A percentile compares a stretch with the other conserved stretches of the same genome.
These are phyloP conservation scores for Mesorhabditis spiculigera DNA, from an alignment of 2,888 invertebrate genomes.

Conservation along the genomic window DNA sequence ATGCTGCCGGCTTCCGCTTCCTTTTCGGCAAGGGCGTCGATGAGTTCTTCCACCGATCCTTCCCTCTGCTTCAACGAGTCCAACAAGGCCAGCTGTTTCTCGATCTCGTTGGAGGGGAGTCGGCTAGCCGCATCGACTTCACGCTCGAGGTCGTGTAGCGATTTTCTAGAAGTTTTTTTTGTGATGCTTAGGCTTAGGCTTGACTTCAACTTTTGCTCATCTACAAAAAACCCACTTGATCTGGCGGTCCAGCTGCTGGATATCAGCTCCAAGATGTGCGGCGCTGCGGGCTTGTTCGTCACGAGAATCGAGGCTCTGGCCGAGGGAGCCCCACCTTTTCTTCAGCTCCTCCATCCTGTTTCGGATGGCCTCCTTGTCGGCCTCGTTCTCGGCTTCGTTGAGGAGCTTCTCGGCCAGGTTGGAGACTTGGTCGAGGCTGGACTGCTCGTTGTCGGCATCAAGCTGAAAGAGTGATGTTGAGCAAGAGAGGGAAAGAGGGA, in stretches of 20 bases:
- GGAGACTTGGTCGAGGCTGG: conserved; percentile 79
- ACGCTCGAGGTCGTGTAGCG: conserved; percentile 31
- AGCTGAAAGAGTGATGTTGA: conserved; percentile 66
- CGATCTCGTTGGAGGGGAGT: conserved; percentile 23
- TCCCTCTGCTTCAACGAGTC: conserved; percentile 14
- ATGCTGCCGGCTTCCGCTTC: conserved; percentile 13
- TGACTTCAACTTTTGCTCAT: no score
- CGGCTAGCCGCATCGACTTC: conserved; percentile 27
- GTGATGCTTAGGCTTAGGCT: no score
- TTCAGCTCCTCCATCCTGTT: conserved; percentile 70
- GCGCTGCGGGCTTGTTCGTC: conserved; percentile 23
- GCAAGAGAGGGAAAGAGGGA: not conserved
- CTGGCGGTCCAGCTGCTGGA: conserved; percentile 26
- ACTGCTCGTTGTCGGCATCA: conserved; percentile 87
- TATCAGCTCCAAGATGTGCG: conserved; percentile 22
- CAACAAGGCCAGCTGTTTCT: conserved; percentile 23
- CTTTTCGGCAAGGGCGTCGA: conserved; percentile 16
- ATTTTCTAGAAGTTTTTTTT: conserved; percentile 18
- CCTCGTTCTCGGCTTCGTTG: conserved; percentile 16
- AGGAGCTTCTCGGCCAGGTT: conserved; percentile 75
- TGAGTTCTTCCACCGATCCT: conserved; percentile 11
- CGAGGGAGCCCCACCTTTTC: conserved; percentile 67
- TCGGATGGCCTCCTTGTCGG: conserved; percentile 19
- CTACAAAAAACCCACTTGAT: conserved; percentile 20
- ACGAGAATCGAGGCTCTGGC: conserved; percentile 29